Evolutionary conservation across 1,140 invertebrate genomes (phyloP).

Genomic region (Oreohelix idahoensis): DNA sequence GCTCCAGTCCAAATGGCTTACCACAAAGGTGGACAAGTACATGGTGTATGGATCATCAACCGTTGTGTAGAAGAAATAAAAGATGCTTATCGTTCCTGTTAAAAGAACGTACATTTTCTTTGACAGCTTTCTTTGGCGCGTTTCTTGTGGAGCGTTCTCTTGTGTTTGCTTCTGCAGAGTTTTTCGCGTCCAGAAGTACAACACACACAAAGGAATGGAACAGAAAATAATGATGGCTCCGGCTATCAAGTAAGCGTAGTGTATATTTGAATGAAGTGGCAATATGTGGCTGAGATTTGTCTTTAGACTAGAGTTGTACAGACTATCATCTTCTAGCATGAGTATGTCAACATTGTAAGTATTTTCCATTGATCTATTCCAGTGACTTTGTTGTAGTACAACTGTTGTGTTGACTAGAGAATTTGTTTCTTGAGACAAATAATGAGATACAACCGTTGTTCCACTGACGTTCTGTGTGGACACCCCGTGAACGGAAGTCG

Average conservation of each 20-base stretch:
- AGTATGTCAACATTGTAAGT: background rate
- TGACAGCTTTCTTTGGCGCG: background rate
- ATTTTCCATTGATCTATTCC: background rate
- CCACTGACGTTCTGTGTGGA: background rate
- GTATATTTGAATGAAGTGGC: constrained; percentile 20
- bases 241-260: constrained; percentile 36
- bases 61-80: constrained; percentile 21
- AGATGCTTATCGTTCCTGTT: background rate
- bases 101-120: background rate
- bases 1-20: constrained; percentile 6
- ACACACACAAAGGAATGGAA: constrained; percentile 14
- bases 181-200: constrained; percentile 3
- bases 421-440: background rate
- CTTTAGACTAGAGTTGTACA: background rate
- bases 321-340: background rate
- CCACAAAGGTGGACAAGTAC: constrained; percentile 24
- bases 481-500: background rate
- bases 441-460: background rate
- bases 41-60: constrained; percentile 12
- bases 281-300: background rate
- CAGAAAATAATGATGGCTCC: constrained; percentile 18
- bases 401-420: background rate
- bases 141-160: background rate
- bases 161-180: too few species aligned
- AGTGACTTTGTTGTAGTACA: background rate